Evolutionary conservation across 2,113 vertebrate species (phyloP).

Genomic region (Galemys pyrenaicus): DNA sequence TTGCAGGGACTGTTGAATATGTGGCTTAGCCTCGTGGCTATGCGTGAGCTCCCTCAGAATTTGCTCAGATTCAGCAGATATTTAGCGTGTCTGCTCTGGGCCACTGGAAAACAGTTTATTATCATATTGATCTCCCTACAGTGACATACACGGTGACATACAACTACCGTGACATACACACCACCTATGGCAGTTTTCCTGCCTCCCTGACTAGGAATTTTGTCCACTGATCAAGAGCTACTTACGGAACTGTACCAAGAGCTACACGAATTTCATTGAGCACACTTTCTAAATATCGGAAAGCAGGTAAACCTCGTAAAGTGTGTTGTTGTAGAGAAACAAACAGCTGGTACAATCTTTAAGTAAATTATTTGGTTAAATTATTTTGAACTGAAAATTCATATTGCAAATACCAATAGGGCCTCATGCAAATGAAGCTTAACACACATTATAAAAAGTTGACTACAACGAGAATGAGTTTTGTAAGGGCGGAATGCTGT

Average conservation of each 20-base stretch:
- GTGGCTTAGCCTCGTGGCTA: background rate
- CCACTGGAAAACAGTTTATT: background rate
- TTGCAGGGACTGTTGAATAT: background rate
- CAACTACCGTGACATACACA: background rate
- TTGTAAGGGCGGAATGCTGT: background rate
- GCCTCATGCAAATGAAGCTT: background rate
- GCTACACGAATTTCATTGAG: background rate
- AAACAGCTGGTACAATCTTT: background rate
- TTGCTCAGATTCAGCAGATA: background rate
- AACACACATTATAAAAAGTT: background rate
- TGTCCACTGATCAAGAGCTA: background rate
- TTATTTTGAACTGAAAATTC: background rate
- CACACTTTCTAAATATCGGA: background rate
- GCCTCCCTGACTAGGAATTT: background rate
- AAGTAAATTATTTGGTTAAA: background rate
- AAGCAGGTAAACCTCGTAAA: background rate
- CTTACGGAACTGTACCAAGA: background rate
- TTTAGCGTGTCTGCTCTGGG: constrained; percentile 2
- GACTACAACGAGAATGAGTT: background rate
- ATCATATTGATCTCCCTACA: background rate
- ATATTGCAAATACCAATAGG: background rate
- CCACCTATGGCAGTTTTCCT: background rate
- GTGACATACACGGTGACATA: too few species aligned
- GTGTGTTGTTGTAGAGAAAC: background rate
- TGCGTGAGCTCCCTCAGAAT: background rate